Percentiles rank a stretch among this genome's conserved stretches.
Conservation (phyloP, 2,888 invertebrate species). For the Drosophila bunnanda region DNA sequence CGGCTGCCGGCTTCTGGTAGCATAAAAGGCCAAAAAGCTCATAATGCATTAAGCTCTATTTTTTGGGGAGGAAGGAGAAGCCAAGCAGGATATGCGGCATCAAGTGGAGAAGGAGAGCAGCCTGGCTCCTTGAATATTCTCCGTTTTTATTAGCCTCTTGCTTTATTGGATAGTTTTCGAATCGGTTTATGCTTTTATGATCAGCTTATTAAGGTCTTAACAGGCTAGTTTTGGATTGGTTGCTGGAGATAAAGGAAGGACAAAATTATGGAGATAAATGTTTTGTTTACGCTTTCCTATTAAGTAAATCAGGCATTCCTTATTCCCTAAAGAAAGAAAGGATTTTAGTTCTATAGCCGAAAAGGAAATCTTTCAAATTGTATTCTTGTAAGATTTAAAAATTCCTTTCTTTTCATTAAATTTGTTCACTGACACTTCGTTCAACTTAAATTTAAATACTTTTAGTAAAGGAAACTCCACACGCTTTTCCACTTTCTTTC, state of each 20-base stretch:
- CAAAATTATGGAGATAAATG: background rate
- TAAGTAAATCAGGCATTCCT: background rate
- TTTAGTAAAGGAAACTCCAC: constrained; percentile 1
- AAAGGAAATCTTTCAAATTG: background rate
- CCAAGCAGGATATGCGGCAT: constrained; percentile 1
- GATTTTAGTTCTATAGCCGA: background rate
- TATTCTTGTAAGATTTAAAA: too few relatives aligned
- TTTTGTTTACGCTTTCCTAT: background rate
- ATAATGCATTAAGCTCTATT: constrained; percentile 31
- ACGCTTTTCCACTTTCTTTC: background rate
- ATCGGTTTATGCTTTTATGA: constrained; percentile 31
- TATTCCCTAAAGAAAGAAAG: background rate
- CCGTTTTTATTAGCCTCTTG: constrained; percentile 26
- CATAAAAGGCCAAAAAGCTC: constrained; percentile 55
- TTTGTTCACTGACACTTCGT: background rate
- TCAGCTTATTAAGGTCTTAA: constrained; percentile 18
- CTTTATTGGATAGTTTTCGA: constrained; percentile 32
- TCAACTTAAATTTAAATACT: constrained; percentile 12
- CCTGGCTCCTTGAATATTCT: constrained; percentile 17
- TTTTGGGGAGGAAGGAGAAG: background rate
- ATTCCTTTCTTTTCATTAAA: background rate
- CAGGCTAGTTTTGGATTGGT: background rate
- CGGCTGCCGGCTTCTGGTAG: background rate
- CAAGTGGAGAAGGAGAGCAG: background rate
- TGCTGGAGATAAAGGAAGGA: background rate